Evolutionary conservation across 2,888 invertebrate genomes (phyloP).

Genomic region (Notodonta dromedarius): DNA sequence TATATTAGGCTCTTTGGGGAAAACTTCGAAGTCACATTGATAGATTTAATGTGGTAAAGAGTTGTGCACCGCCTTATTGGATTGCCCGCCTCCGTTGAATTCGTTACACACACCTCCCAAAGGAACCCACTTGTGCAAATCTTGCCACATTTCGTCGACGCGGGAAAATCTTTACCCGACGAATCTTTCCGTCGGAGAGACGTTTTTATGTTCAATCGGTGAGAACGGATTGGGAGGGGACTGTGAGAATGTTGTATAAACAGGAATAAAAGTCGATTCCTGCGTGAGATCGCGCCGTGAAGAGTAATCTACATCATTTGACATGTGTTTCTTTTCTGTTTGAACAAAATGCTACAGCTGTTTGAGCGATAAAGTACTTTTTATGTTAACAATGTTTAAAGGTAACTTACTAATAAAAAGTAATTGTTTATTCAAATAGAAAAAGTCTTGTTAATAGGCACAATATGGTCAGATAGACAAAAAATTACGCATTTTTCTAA

Average conservation of each 20-base stretch:
- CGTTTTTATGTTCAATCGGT: conserved; percentile 62
- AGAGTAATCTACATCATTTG: conserved; percentile 30
- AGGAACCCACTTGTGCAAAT: conserved; percentile 60
- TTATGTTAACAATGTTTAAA: too few relatives aligned
- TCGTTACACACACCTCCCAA: conserved; percentile 45
- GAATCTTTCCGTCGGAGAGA: conserved; percentile 58
- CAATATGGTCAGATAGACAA: too few relatives aligned
- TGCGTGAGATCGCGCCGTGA: conserved; percentile 21
- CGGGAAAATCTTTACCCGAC: conserved; percentile 54
- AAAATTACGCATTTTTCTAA: too few relatives aligned
- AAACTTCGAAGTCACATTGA: conserved; percentile 40
- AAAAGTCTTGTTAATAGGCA: too few relatives aligned
- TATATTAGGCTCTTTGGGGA: conserved; percentile 14
- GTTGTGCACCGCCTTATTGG: conserved; percentile 51
- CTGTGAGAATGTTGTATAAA: conserved; percentile 51
- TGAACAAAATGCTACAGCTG: conserved; percentile 10
- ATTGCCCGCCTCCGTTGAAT: conserved; percentile 46
- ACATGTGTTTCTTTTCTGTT: conserved; percentile 22
- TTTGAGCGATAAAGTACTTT: too few relatives aligned
- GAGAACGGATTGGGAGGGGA: conserved; percentile 53
- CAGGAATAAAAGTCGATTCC: conserved; percentile 36
- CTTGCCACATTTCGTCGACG: conserved; percentile 56
- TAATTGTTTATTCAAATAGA: too few relatives aligned
- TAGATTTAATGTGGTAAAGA: conserved; percentile 41
- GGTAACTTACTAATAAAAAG: too few relatives aligned